A percentile compares a stretch with the other conserved stretches of the same genome.
phyloP scores from a whole-genome alignment of 2,113 vertebrate genomes.

The Hylia prasina region DNA sequence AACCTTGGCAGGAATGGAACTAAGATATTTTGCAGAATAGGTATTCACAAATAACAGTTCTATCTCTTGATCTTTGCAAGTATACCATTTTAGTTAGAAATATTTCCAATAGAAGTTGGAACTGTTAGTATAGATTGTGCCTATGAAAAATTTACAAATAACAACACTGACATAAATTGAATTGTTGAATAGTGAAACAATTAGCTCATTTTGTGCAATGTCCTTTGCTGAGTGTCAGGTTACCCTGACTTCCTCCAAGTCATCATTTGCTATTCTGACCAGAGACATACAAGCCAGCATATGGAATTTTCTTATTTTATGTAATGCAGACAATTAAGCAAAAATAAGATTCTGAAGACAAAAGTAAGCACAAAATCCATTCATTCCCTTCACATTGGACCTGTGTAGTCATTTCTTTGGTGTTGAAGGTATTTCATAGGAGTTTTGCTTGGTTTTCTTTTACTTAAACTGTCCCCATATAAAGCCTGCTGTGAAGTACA shows the following conservation, averaged over 20 bases:
- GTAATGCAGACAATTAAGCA: background rate
- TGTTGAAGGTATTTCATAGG: background rate
- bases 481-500: background rate
- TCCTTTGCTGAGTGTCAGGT: background rate
- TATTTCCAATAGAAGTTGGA: background rate
- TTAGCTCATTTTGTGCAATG: background rate
- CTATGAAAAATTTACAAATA: background rate
- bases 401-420: background rate
- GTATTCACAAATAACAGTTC: background rate
- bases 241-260: background rate
- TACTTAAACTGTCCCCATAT: background rate
- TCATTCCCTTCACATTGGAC: background rate
- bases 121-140: background rate
- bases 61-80: background rate
- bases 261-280: background rate
- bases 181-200: background rate
- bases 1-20: background rate
- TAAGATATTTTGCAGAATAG: background rate
- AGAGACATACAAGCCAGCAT: background rate
- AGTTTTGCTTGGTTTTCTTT: background rate
- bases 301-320: background rate
- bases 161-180: background rate
- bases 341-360: background rate
- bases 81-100: background rate
- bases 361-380: background rate